A percentile compares a stretch with the other conserved stretches of the same genome.
These are phyloP conservation scores for Phyllotis vaccarum DNA, from an alignment of 2,797 vertebrate genomes.

Conservation along the genomic window DNA sequence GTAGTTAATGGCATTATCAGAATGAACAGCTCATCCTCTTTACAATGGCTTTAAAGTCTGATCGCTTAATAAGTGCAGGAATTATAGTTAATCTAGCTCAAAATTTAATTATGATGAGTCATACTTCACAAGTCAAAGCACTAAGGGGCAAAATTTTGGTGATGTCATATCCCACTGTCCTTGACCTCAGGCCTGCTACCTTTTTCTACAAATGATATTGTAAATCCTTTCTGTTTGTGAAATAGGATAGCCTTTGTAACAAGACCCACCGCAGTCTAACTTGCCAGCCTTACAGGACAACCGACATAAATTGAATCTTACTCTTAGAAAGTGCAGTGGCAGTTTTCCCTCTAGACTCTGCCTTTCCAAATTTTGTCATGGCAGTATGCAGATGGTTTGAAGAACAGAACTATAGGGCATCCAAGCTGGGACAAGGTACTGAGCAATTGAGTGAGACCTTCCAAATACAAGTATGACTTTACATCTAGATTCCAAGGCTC, in stretches of 20 bases:
- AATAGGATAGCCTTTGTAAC: slow-evolving; percentile 39
- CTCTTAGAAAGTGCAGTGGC: slow-evolving; percentile 65
- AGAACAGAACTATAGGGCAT: slow-evolving; percentile 20
- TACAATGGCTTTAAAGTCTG: slow-evolving; percentile 77
- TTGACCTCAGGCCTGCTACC: slow-evolving; percentile 58
- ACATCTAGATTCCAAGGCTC: slow-evolving; percentile 51
- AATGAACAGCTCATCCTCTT: slow-evolving; percentile 78
- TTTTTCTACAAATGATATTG: slow-evolving; percentile 63
- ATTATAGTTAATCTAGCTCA: slow-evolving; percentile 82
- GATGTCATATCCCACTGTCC: slow-evolving; percentile 72
- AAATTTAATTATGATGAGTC: slow-evolving; percentile 82
- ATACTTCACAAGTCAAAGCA: slow-evolving; percentile 78
- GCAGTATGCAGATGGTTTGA: slow-evolving; percentile 48
- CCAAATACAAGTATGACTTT: slow-evolving; percentile 51
- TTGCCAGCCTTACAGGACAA: slow-evolving; percentile 56
- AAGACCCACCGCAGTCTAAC: slow-evolving; percentile 31
- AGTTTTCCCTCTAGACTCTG: slow-evolving; percentile 44
- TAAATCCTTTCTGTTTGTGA: slow-evolving; percentile 69
- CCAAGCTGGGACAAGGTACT: not conserved
- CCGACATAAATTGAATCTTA: slow-evolving; percentile 58
- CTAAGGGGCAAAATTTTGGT: slow-evolving; percentile 58
- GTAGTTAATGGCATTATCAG: slow-evolving; percentile 80
- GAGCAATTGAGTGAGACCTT: slow-evolving; percentile 59
- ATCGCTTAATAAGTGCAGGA: slow-evolving; percentile 79
- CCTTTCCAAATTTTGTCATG: slow-evolving; percentile 58